Conservation (phyloP, 1,140 invertebrate species). For the Cherax quadricarinatus region DNA sequence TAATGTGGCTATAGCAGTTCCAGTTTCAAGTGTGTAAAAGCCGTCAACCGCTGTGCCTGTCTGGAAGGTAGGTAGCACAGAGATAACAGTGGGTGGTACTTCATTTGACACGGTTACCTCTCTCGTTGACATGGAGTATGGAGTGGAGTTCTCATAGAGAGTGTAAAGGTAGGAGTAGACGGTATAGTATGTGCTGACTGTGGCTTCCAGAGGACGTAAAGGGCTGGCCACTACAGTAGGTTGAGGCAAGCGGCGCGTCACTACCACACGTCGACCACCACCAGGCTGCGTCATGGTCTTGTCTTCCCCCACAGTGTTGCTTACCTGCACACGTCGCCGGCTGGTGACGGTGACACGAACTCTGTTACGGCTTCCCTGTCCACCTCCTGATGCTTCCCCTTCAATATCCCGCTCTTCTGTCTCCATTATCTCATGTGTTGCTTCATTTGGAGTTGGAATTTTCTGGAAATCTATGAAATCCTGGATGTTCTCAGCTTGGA, state of each 20-base stretch:
- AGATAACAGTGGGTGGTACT: slow-evolving; percentile 71
- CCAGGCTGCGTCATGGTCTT: slow-evolving; percentile 45
- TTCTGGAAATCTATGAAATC: slow-evolving; percentile 31
- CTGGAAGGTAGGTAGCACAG: slow-evolving; percentile 69
- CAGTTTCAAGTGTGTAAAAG: slow-evolving; percentile 73
- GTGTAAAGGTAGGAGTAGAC: slow-evolving; percentile 74
- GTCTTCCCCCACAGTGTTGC: slow-evolving; percentile 24
- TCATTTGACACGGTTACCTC: slow-evolving; percentile 74
- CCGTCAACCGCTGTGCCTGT: slow-evolving; percentile 73
- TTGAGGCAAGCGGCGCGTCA: slow-evolving; percentile 44
- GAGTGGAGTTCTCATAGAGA: slow-evolving; percentile 56
- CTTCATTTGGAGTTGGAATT: background rate
- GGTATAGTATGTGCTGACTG: slow-evolving; percentile 74
- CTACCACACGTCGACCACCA: slow-evolving; percentile 47
- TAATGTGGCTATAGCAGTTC: slow-evolving; percentile 73
- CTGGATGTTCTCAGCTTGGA: background rate
- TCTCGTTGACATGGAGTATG: slow-evolving; percentile 70
- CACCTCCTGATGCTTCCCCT: slow-evolving; percentile 72
- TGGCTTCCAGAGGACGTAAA: slow-evolving; percentile 44
- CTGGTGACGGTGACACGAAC: slow-evolving; percentile 74
- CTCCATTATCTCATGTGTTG: slow-evolving; percentile 55
- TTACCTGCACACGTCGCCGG: slow-evolving; percentile 74
- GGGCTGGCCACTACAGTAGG: slow-evolving; percentile 53
- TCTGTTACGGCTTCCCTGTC: slow-evolving; percentile 14
- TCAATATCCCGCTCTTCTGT: slow-evolving; percentile 31